These are phyloP conservation scores for Eupithecia subfuscata DNA, from an alignment of 2,888 invertebrate species.

Conservation along the genomic window DNA sequence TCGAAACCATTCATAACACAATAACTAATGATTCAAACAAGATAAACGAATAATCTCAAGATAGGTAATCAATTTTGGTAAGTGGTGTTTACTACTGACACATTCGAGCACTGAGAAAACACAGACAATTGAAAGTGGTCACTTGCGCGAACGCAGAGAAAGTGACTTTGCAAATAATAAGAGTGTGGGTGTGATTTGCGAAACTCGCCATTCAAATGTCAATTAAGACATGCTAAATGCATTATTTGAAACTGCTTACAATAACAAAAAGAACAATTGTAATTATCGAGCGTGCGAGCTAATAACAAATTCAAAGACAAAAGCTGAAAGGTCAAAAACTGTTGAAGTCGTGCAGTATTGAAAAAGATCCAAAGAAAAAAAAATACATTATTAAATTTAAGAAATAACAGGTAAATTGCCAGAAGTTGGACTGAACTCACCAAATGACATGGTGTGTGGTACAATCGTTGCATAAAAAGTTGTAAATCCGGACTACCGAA, in stretches of 20 bases:
- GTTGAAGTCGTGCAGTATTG: neutral
- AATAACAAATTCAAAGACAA: slow-evolving; percentile 13
- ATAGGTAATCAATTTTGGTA: neutral
- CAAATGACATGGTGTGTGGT: slow-evolving; percentile 27
- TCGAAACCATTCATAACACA: neutral
- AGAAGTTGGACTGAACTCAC: slow-evolving; percentile 35
- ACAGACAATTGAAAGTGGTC: slow-evolving; percentile 49
- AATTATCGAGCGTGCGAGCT: slow-evolving; percentile 14
- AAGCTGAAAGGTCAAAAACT: neutral
- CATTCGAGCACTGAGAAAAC: slow-evolving; percentile 24
- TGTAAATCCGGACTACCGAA: slow-evolving; percentile 34
- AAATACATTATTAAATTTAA: neutral
- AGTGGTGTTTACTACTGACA: slow-evolving; percentile 24
- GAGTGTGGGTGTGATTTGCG: slow-evolving; percentile 62
- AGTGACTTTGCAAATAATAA: slow-evolving; percentile 67
- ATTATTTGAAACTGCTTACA: slow-evolving; percentile 27
- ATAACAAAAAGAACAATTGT: slow-evolving; percentile 22
- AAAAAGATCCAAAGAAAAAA: neutral
- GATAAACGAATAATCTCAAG: neutral
- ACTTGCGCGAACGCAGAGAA: slow-evolving; percentile 60
- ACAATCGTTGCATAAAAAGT: slow-evolving; percentile 39
- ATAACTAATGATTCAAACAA: neutral
- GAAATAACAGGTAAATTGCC: neutral
- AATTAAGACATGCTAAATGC: slow-evolving; percentile 51
- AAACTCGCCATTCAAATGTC: slow-evolving; percentile 63